Percentiles rank a stretch among this genome's conserved stretches.
phyloP scores from a whole-genome alignment of 2,888 invertebrate species.

The Bruchidius siliquastri region DNA sequence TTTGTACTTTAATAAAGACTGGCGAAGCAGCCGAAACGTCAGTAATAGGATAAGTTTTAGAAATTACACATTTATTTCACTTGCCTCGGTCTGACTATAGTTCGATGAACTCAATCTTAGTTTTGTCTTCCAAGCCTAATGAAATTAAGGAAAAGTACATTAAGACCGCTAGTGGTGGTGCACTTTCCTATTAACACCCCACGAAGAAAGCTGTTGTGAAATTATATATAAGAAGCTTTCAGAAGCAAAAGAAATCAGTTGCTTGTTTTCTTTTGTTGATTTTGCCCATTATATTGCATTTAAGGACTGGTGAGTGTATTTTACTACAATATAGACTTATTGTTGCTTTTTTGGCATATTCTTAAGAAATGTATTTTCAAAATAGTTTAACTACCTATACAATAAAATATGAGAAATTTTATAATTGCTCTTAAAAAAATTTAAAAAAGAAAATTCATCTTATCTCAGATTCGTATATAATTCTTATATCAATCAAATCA shows the following conservation, averaged over 20 bases:
- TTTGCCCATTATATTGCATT: not conserved
- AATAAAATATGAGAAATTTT: too few relatives aligned
- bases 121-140: not conserved
- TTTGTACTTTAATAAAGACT: too few relatives aligned
- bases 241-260: not conserved
- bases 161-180: not conserved
- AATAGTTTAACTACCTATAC: too few relatives aligned
- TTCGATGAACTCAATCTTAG: not conserved
- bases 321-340: not conserved
- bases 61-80: too few relatives aligned
- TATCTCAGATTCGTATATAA: too few relatives aligned
- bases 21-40: too few relatives aligned
- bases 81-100: not conserved
- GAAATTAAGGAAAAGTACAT: not conserved
- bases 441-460: too few relatives aligned
- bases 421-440: too few relatives aligned
- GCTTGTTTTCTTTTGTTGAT: not conserved
- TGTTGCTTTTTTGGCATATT: too few relatives aligned
- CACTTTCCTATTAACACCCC: not conserved
- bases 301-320: not conserved
- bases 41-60: too few relatives aligned
- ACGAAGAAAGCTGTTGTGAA: not conserved
- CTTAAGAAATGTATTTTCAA: too few relatives aligned
- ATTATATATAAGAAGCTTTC: not conserved
- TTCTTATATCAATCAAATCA: too few relatives aligned